A percentile compares a stretch with the other conserved stretches of the same genome.
Conservation (phyloP, 2,888 invertebrate species). For the Melinopterus prodromus region DNA sequence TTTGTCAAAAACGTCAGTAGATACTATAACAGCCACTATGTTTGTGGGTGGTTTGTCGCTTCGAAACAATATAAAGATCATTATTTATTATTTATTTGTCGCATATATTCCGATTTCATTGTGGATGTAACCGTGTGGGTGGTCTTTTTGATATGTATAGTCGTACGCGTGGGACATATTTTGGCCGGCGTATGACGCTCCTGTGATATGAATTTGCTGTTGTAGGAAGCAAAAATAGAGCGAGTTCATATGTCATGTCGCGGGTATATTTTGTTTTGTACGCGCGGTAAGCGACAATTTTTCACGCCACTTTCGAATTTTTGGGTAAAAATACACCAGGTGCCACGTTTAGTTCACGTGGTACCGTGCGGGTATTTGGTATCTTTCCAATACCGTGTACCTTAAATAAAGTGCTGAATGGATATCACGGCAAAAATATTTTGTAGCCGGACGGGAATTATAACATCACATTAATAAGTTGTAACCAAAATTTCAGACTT, state of each 20-base stretch:
- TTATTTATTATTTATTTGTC: not conserved
- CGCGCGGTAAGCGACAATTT: conserved; percentile 4
- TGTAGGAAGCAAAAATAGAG: not conserved
- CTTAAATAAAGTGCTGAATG: conserved; percentile 4
- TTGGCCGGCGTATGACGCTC: not conserved
- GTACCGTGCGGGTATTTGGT: not conserved
- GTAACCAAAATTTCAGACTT: not conserved
- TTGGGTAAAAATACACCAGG: not conserved
- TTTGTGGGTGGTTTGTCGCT: too few relatives aligned
- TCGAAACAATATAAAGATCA: not conserved
- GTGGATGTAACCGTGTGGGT: not conserved
- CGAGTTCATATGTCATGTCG: not conserved
- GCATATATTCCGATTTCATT: not conserved
- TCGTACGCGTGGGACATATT: not conserved
- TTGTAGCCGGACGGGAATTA: not conserved
- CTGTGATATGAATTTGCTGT: not conserved
- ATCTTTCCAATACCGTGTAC: not conserved
- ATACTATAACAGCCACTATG: too few relatives aligned
- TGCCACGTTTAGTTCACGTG: not conserved
- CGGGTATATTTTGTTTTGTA: not conserved
- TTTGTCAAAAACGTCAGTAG: too few relatives aligned
- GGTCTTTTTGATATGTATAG: not conserved
- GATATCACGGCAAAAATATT: not conserved
- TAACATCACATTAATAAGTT: not conserved
- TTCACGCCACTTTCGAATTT: not conserved